Conservation (phyloP, 2,888 invertebrate genomes). For the Hemicrepidius hirtus region DNA sequence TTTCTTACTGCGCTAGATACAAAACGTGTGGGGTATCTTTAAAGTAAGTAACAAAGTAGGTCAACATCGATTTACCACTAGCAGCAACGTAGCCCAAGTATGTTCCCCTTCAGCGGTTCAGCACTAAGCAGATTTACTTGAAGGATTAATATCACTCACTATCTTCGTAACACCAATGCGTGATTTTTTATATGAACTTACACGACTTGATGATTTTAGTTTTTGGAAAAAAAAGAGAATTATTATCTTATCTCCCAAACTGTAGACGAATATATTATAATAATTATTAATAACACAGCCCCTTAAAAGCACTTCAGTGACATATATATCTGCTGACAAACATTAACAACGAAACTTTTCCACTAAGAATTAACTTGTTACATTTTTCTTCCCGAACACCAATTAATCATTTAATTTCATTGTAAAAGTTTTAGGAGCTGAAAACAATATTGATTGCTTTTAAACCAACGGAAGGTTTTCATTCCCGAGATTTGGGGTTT, state of each 20-base stretch:
- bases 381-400: conserved; percentile 30
- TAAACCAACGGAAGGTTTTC: conserved; percentile 6
- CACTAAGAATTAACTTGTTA: conserved; percentile 26
- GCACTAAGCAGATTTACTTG: not conserved
- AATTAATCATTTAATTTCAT: conserved; percentile 28
- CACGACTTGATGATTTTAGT: not conserved
- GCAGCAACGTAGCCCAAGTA: conserved; percentile 7
- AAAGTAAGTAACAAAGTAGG: conserved; percentile 12
- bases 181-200: no score
- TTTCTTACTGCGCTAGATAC: no score
- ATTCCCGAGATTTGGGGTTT: not conserved
- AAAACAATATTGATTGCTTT: conserved; percentile 29
- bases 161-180: no score
- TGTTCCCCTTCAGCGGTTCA: not conserved
- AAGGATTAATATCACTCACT: no score
- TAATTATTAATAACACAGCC: not conserved
- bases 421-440: conserved; percentile 4
- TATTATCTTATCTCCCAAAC: no score
- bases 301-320: not conserved
- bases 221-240: not conserved
- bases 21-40: conserved; percentile 1
- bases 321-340: conserved; percentile 11
- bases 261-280: no score
- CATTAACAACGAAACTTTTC: conserved; percentile 25
- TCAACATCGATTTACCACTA: conserved; percentile 21